These are phyloP conservation scores for Porphyrio hochstetteri DNA, from an alignment of 2,113 vertebrate species.

Conservation along the genomic window DNA sequence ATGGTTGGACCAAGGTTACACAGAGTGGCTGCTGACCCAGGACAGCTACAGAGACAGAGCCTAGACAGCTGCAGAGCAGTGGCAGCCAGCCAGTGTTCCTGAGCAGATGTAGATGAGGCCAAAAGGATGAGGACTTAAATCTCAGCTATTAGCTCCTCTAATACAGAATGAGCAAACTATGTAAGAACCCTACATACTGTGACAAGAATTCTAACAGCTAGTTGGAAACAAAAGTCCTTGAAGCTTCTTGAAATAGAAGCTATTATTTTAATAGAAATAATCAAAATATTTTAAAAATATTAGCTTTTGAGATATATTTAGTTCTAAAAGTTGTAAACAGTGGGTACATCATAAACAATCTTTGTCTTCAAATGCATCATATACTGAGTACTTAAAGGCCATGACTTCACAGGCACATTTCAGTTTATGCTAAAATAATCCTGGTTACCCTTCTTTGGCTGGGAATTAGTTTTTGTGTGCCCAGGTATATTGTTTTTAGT, in stretches of 20 bases:
- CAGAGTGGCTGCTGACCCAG: not conserved
- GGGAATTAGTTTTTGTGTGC: not conserved
- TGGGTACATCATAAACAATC: not conserved
- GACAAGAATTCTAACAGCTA: not conserved
- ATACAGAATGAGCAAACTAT: not conserved
- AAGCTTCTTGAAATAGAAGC: not conserved
- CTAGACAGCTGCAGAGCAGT: not conserved
- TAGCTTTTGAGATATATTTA: not conserved
- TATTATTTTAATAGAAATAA: not conserved
- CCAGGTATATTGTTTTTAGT: not conserved
- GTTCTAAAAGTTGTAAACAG: not conserved
- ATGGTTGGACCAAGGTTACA: not conserved
- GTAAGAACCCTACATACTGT: not conserved
- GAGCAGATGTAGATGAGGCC: not conserved
- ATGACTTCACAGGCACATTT: not conserved
- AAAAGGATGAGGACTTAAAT: not conserved
- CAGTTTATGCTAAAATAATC: not conserved
- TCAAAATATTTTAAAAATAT: not conserved
- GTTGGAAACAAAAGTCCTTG: not conserved
- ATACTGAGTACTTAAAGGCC: not conserved
- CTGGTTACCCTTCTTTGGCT: not conserved
- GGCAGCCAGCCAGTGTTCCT: not conserved
- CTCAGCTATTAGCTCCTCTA: not conserved
- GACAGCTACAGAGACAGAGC: not conserved
- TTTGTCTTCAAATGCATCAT: not conserved